Percentiles rank a stretch among this genome's conserved stretches.
phyloP scores from a whole-genome alignment of 2,888 invertebrate species.

The Amitus sp. region DNA sequence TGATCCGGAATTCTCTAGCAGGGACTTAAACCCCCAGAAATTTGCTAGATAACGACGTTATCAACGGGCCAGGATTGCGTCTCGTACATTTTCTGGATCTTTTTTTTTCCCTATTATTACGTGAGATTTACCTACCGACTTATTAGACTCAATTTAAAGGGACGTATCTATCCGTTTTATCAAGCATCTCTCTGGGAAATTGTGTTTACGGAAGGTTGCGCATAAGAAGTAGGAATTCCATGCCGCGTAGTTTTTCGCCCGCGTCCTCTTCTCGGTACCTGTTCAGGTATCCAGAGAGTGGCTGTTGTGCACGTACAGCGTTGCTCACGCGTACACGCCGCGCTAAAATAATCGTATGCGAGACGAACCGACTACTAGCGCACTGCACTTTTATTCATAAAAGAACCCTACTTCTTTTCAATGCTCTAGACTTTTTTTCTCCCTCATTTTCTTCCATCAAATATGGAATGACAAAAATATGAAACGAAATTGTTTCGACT shows the following conservation, averaged over 20 bases:
- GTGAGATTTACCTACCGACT: constrained; percentile 27
- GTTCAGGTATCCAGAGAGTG: constrained; percentile 29
- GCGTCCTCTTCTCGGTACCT: constrained; percentile 35
- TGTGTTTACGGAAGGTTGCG: constrained; percentile 39
- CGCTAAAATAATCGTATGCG: constrained; percentile 29
- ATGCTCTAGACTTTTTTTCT: not conserved
- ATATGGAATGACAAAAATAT: not conserved
- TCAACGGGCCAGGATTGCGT: not conserved
- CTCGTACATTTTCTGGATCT: constrained; percentile 10
- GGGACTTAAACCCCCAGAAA: not conserved
- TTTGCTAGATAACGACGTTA: not conserved
- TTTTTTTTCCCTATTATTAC: constrained; percentile 23
- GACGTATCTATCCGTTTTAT: constrained; percentile 37
- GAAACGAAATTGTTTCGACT: not conserved
- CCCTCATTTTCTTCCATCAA: too few species aligned
- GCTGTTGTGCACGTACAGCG: constrained; percentile 27
- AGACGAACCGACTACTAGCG: constrained; percentile 19
- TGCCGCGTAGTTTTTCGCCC: constrained; percentile 33
- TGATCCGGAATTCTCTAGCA: not conserved
- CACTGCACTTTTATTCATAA: constrained; percentile 25
- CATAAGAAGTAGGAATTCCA: constrained; percentile 34
- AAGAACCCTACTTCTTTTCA: constrained; percentile 19
- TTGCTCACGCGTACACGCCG: constrained; percentile 28
- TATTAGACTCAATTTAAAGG: constrained; percentile 37
- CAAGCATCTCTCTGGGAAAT: constrained; percentile 35